These are phyloP conservation scores for Alcis repandata DNA, from an alignment of 2,888 invertebrate species.

Conservation along the genomic window DNA sequence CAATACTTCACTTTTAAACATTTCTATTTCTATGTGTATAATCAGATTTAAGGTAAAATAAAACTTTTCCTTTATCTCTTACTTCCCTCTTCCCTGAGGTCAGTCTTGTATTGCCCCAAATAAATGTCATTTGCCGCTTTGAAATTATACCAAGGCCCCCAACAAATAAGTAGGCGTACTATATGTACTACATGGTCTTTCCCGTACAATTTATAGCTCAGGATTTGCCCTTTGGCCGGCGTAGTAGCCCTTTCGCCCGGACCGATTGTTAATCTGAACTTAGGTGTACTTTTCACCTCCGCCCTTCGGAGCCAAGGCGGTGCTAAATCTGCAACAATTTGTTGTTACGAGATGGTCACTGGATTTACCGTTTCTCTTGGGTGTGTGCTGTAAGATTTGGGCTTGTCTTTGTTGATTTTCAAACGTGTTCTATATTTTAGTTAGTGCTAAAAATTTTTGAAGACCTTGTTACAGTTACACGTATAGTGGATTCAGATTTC, in stretches of 20 bases:
- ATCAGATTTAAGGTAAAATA: neutral
- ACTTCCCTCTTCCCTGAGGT: constrained; percentile 4
- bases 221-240: constrained; percentile 63
- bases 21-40: neutral
- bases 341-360: constrained; percentile 55
- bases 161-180: constrained; percentile 42
- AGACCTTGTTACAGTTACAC: neutral
- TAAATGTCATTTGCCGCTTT: constrained; percentile 43
- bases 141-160: constrained; percentile 35
- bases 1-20: neutral
- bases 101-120: constrained; percentile 26
- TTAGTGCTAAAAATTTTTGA: neutral
- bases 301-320: constrained; percentile 61
- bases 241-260: constrained; percentile 61
- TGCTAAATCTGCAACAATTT: constrained; percentile 66
- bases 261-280: constrained; percentile 81
- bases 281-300: constrained; percentile 80
- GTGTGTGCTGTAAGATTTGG: constrained; percentile 29
- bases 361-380: constrained; percentile 49
- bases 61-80: neutral
- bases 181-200: constrained; percentile 43
- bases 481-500: neutral
- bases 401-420: constrained; percentile 40
- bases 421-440: neutral
- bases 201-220: constrained; percentile 62